phyloP scores from a whole-genome alignment of 2,888 invertebrate genomes.

The Andrena flavipes region DNA sequence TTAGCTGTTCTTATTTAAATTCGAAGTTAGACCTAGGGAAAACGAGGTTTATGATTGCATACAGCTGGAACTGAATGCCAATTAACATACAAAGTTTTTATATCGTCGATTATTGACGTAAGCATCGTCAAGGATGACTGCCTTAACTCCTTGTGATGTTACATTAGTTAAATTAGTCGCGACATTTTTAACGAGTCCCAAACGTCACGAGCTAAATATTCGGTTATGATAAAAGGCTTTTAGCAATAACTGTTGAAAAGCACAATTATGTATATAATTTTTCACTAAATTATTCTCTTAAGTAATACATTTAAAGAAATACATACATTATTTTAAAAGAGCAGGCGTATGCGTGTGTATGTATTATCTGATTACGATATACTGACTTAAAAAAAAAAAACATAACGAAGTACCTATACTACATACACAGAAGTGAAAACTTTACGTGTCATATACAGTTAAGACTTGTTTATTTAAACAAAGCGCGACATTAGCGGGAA shows the following conservation, averaged over 20 bases:
- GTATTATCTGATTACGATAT: constrained; percentile 9
- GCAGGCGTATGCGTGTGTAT: constrained; percentile 12
- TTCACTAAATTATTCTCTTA: constrained; percentile 45
- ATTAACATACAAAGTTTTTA: constrained; percentile 56
- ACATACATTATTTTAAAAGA: constrained; percentile 18
- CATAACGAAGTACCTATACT: neutral
- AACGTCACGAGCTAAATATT: constrained; percentile 6
- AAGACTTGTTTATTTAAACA: constrained; percentile 21
- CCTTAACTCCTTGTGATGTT: constrained; percentile 12
- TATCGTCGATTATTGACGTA: constrained; percentile 43
- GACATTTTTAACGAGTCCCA: constrained; percentile 14
- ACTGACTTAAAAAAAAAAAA: neutral
- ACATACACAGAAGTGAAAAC: neutral
- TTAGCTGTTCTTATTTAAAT: constrained; percentile 56
- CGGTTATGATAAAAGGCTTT: constrained; percentile 22
- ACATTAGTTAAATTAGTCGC: constrained; percentile 10
- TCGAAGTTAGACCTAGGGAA: constrained; percentile 8
- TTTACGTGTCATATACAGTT: constrained; percentile 13
- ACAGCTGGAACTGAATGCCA: constrained; percentile 68
- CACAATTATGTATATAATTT: constrained; percentile 47
- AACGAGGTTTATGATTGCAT: constrained; percentile 53
- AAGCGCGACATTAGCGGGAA: neutral
- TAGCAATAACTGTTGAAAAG: constrained; percentile 25
- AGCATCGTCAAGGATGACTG: constrained; percentile 35
- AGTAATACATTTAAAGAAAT: constrained; percentile 13